phyloP scores from a whole-genome alignment of 2,113 vertebrate genomes.

The Psilopogon haemacephalus region DNA sequence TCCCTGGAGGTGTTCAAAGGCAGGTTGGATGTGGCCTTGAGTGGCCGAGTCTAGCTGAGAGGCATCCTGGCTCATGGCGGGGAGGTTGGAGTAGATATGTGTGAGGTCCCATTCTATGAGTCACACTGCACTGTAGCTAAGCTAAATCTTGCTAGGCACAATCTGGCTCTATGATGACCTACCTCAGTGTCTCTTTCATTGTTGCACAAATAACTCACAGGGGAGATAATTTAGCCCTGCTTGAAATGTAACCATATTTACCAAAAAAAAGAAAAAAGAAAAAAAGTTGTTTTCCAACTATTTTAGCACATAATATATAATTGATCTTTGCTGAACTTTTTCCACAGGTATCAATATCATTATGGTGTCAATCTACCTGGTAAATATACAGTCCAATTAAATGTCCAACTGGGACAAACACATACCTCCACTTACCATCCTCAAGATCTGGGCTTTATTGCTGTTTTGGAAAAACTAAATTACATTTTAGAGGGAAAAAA shows the following conservation, averaged over 20 bases:
- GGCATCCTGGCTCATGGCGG: no score
- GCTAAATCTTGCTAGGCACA: not conserved
- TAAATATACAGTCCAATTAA: not conserved
- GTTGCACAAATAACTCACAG: not conserved
- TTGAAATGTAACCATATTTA: not conserved
- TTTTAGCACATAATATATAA: not conserved
- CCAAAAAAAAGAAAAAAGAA: not conserved
- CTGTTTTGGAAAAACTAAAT: not conserved
- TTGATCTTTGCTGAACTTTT: not conserved
- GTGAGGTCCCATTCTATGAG: not conserved
- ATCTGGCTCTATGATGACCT: not conserved
- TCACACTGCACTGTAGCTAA: not conserved
- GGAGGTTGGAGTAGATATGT: no score
- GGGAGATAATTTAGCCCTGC: not conserved
- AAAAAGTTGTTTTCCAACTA: not conserved
- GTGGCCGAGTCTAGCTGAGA: no score
- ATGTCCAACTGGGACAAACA: not conserved
- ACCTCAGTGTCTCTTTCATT: not conserved
- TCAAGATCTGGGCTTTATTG: not conserved
- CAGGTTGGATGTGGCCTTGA: no score
- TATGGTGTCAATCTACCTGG: not conserved
- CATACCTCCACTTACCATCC: not conserved
- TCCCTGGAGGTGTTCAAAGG: no score
- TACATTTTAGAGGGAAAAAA: constrained; percentile 10
- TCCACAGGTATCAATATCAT: not conserved